phyloP scores from a whole-genome alignment of 2,888 invertebrate genomes.

The Muschampia plurimacula region DNA sequence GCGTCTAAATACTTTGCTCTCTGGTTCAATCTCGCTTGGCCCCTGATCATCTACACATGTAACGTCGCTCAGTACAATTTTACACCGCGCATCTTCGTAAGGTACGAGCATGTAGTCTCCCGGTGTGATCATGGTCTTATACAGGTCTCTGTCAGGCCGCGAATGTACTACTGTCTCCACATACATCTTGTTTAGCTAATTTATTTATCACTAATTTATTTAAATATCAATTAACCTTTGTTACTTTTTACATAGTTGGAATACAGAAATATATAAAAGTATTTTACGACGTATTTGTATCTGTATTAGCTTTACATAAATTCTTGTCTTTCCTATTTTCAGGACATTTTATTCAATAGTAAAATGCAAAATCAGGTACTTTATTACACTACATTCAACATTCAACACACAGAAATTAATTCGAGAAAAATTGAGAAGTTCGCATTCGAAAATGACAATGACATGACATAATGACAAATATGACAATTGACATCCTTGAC shows the following conservation, averaged over 20 bases:
- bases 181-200: slow-evolving; percentile 51
- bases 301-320: background rate
- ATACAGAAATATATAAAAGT: too few relatives aligned
- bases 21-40: slow-evolving; percentile 61
- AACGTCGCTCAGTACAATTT: slow-evolving; percentile 65
- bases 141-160: slow-evolving; percentile 69
- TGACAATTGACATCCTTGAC: too few relatives aligned
- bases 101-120: slow-evolving; percentile 75
- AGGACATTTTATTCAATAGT: background rate
- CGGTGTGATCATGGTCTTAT: slow-evolving; percentile 66
- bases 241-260: too few relatives aligned
- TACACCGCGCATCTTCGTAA: slow-evolving; percentile 77
- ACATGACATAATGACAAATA: too few relatives aligned
- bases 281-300: background rate
- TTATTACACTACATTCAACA: too few relatives aligned
- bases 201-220: background rate
- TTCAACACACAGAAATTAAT: too few relatives aligned
- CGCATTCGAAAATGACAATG: too few relatives aligned
- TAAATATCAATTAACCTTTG: background rate
- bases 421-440: too few relatives aligned
- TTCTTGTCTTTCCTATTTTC: background rate
- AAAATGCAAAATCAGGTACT: too few relatives aligned
- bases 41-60: slow-evolving; percentile 59
- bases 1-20: slow-evolving; percentile 65
- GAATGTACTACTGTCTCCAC: slow-evolving; percentile 61